Base-by-base conservation (phyloP, 2,797 vertebrate species). In the Rhynchotus rufescens region DNA sequence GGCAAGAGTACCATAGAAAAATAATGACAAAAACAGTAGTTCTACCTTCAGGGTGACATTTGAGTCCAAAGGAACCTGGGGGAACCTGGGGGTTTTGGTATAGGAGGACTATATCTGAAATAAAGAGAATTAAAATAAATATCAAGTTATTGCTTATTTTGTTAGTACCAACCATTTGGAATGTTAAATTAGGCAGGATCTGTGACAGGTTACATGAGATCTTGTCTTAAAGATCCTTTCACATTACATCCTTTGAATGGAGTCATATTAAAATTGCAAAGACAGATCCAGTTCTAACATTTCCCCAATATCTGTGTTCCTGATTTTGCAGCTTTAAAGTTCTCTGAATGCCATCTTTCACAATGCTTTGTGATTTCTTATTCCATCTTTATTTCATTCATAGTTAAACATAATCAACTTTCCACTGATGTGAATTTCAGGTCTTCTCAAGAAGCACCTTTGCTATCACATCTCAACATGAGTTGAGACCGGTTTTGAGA, bases 41-140 rank as follows among this genome's bases (percentile, higher is more conserved):
- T 77, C 36, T 62, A n/a, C n/a, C 22, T 65, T 80, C 20, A 40
- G 13, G 14, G 40, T 65, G 57, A 74, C 19, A 15, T 60, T 59
- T 68, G 13, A 72, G 60, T 57, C 19, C 9, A 86, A 80, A 80
- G 38, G 21, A 57, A 71, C 23, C 61, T 54, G 80, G 86, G 7
- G n/a, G 36, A 36, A 36, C 36, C 36, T 36, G 36, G 36, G 36
- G 36, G 36, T 36, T 36, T 36, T 36, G 36, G 36, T 36, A 36
- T 36, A 36, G 36, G 28, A 82, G 8, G 3, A 12, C 22, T 4
- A 22, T 0, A 0, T 15, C 42, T 76, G 57, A 86, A 69, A 51
- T 21, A 54, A 79, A 76, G 17, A 42, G 60, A 68, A 61, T 3
- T 16, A 15, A 74, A 67, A 19, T 60, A 66, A 81, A 44, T 67